Evolutionary conservation across 2,888 invertebrate species (phyloP), one percentile per base, ranked within the genome.

Genomic region (Eretmocerus hayati): DNA sequence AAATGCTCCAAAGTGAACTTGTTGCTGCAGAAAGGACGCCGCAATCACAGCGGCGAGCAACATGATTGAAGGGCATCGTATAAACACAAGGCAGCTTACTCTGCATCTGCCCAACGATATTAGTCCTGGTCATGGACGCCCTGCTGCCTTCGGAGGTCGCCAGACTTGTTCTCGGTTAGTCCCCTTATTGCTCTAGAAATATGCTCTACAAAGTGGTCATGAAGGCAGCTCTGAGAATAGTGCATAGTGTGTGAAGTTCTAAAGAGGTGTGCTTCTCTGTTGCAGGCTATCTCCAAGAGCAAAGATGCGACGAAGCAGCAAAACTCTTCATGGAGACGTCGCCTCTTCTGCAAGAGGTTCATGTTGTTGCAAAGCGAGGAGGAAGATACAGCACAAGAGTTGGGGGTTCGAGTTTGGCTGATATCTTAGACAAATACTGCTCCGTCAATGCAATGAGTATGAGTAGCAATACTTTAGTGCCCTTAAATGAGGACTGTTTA

Each of bases 141-240:
- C n/a, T 5, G 15, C 56, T 71, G 39, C 72, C 72, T 0, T 72
- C 72, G 13, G 72, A 72, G 60, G 62, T 71, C 23, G 71, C 71
- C 20, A 61, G 72, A 55, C 54, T 72, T 22, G 68, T 72, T 36
- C 63, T 69, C 19, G 72, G 72, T 72, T 54, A 67, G 66, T 57
- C 33, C 15, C 33, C 11, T 26, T 26, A 11, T 26, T 26, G 26
- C 26, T 26, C 26, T 9, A 26, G 11, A 6, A 26, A 9, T 26
- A 11, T 26, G 26, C 8, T 26, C 26, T 26, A 6, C n/a, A n/a
- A n/a, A n/a, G n/a, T 26, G 26, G 26, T 26, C 26, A 26, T 26
- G n/a, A n/a, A n/a, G n/a, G n/a, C n/a, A n/a, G n/a, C n/a, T n/a
- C n/a, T 26, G 26, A 26, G 26, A 26, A 9, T 11, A 26, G 26